A percentile compares a stretch with the other conserved stretches of the same genome.
Conservation (phyloP, 2,888 invertebrate genomes). For the Drosophila helvetica region DNA sequence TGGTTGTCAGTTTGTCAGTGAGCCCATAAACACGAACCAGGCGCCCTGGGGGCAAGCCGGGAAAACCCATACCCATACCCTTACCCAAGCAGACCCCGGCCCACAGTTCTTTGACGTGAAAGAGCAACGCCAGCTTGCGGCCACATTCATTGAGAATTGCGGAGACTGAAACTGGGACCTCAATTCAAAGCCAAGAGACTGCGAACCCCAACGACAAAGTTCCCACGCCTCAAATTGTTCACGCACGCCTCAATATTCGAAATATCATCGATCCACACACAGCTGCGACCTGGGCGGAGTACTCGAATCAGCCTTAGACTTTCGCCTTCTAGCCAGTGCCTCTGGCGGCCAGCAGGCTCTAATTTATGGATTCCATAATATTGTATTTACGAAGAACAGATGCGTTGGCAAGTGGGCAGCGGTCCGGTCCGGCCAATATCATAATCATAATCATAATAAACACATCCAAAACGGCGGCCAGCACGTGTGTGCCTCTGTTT, state of each 20-base stretch:
- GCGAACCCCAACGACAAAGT: conserved; percentile 38
- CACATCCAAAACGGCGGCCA: conserved; percentile 54
- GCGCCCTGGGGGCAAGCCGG: conserved; percentile 55
- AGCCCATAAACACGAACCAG: conserved; percentile 66
- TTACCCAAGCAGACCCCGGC: conserved; percentile 15
- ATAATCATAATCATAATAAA: conserved; percentile 72
- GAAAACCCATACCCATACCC: background rate
- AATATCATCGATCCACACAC: conserved; percentile 15
- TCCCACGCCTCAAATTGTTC: conserved; percentile 75
- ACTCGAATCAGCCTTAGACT: conserved; percentile 52
- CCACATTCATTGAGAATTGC: conserved; percentile 63
- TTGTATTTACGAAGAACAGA: conserved; percentile 68
- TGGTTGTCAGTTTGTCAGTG: conserved; percentile 75
- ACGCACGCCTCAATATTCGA: conserved; percentile 56
- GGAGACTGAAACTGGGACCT: conserved; percentile 6
- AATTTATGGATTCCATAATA: conserved; percentile 55
- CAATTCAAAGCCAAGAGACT: background rate
- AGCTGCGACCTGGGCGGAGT: conserved; percentile 42
- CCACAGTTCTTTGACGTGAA: conserved; percentile 36
- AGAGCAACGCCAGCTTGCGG: conserved; percentile 36
- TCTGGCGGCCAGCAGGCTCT: conserved; percentile 52
- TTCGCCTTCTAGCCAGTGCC: conserved; percentile 58
- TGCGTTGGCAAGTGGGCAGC: conserved; percentile 50
- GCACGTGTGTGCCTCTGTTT: conserved; percentile 68
- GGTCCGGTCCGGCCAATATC: conserved; percentile 40